Base-by-base conservation (phyloP, 2,113 vertebrate genomes). In the Rissa tridactyla region DNA sequence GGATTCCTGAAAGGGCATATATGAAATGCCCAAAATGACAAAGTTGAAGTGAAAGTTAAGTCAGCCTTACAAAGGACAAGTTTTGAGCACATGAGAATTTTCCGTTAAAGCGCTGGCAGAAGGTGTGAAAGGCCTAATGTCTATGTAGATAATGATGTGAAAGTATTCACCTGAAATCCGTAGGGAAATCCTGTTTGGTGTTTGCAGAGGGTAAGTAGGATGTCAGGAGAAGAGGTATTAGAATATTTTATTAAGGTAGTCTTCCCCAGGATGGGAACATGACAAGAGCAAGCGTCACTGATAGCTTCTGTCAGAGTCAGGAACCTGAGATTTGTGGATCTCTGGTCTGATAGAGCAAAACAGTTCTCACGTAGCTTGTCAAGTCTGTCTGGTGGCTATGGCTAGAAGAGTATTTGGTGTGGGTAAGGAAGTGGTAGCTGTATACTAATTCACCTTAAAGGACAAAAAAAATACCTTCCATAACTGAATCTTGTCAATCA, bases 21-120 rank as follows among this genome's bases (percentile, higher is more conserved):
- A 55, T n/a, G n/a, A n/a, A n/a, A n/a, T n/a, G n/a, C n/a, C n/a
- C n/a, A 36, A 90, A 71, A 85, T 9, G 3, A 21, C 38, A 52
- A 40, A 70, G 42, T 27, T 57, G 4, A 82, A 47, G 20, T 32
- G 4, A 61, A 9, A 15, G 19, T 78, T 81, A 81, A 77, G 30
- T 52, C 30, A 68, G 4, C 22, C 32, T 88, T 79, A 58, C 0
- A 1, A n/a, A n/a, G 25, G 25, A 52, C 5, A 2, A 52, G 19
- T 71, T 93, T 75, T 71, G 81, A 64, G 42, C 30, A 34, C 1
- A 1, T 26, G 17, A 60, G 25, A 38, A 34, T 55, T 80, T 89
- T 92, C 38, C 42, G 6, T 52, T 60, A n/a, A 1, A 1, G 20
- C 8, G 4, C 44, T 77, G 60, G 27, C 40, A 80, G 68, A 40